Conservation (phyloP, 30 jellyfish, hydroid and myxozoan genomes). For the Cassiopea andromeda region DNA sequence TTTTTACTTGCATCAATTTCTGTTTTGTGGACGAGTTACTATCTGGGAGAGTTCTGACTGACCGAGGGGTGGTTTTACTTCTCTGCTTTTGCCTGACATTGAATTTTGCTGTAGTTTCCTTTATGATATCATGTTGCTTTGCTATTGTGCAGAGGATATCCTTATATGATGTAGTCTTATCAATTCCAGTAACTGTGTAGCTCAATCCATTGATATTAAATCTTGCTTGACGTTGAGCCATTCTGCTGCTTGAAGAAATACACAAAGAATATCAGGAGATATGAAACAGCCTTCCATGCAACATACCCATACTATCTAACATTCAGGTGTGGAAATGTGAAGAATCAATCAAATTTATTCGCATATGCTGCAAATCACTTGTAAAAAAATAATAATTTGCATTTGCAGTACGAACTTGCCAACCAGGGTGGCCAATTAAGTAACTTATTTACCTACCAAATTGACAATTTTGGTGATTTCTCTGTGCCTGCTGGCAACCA, state of each 20-base stretch:
- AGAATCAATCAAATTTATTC: no score
- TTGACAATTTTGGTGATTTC: no score
- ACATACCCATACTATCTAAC: no score
- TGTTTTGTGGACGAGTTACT: not conserved
- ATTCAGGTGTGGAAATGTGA: no score
- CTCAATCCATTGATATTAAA: constrained; percentile 78
- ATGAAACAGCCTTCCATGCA: no score
- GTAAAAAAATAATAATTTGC: no score
- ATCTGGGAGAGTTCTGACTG: not conserved
- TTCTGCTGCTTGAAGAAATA: not conserved
- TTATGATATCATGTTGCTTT: constrained; percentile 1
- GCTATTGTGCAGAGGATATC: constrained; percentile 89
- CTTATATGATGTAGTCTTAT: constrained; percentile 72
- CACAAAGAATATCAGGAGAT: not conserved
- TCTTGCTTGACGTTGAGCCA: constrained; percentile 31
- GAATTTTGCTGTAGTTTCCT: not conserved
- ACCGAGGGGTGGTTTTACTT: not conserved
- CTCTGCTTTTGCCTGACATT: not conserved
- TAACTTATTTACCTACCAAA: no score
- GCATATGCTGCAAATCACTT: no score
- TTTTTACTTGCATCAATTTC: not conserved
- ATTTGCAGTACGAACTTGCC: no score
- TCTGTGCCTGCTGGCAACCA: no score
- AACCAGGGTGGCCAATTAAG: no score
- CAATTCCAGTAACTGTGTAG: constrained; percentile 73